phyloP scores from a whole-genome alignment of 2,888 invertebrate genomes.

The Gari tellinella region DNA sequence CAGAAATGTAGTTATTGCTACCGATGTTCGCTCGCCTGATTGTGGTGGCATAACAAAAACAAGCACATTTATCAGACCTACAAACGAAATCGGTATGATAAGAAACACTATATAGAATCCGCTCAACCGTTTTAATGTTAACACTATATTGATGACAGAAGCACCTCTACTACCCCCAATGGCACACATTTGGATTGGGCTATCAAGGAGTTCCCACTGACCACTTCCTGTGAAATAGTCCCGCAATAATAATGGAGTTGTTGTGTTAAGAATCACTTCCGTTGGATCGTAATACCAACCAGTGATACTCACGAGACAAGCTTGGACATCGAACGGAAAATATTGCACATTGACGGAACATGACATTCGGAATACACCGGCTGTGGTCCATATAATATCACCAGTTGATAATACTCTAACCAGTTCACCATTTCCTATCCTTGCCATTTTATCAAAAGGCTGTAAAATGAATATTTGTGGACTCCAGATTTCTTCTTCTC shows the following conservation, averaged over 20 bases:
- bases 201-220: conserved; percentile 15
- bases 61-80: conserved; percentile 34
- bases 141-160: not conserved
- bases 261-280: conserved; percentile 5
- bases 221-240: conserved; percentile 23
- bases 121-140: conserved; percentile 25
- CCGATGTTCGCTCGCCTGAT: conserved; percentile 45
- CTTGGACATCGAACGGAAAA: conserved; percentile 46
- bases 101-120: conserved; percentile 41
- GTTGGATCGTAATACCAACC: not conserved
- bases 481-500: conserved; percentile 35
- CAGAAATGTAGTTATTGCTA: conserved; percentile 44
- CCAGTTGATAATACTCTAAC: conserved; percentile 20
- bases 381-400: conserved; percentile 10
- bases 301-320: conserved; percentile 16
- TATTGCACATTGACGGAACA: conserved; percentile 38
- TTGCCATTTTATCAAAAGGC: conserved; percentile 3
- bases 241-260: not conserved
- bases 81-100: conserved; percentile 35
- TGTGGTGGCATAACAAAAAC: conserved; percentile 48
- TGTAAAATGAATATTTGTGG: conserved; percentile 33
- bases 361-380: conserved; percentile 16
- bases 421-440: conserved; percentile 17
- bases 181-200: not conserved
- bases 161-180: too few relatives aligned